Base-by-base conservation (phyloP, 1,140 invertebrate species). In the Camponotus pennsylvanicus region DNA sequence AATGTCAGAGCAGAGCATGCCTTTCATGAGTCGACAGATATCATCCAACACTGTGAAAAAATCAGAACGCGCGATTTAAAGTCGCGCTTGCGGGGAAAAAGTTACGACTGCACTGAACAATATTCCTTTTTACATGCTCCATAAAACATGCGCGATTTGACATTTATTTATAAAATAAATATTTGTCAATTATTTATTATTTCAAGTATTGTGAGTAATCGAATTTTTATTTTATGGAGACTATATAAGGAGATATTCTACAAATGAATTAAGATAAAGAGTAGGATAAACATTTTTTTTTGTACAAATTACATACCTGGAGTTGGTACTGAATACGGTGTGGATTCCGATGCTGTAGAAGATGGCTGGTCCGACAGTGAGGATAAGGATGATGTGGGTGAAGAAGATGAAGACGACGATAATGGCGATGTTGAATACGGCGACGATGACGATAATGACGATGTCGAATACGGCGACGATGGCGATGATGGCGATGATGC, bases 1-100 rank as follows among this genome's bases (percentile, higher is more conserved):
- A 88, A 97, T 96, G 86, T 98, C 97, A 0, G 97, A 97, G 91
- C 97, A 98, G 9, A 98, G 92, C 87, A 97, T 96, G 9, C 96
- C 97, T 69, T 95, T 95, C 92, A 96, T 95, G 73, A 96, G 93
- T n/a, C 96, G 94, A 88, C 97, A 97, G 59, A 97, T 95, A 89
- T 97, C 96, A 88, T 96, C 96, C 86, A 95, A 27, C 45, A 91
- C 95, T 95, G 88, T 52, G 92, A 88, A 52, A 52, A 70, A 52
- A 70, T 85, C 49, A 18, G 66, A 67, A 52, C 37, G 6, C n/a
- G 11, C 21, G 49, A 61, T 49, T 83, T 83, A 63, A 83, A 73
- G 32, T 73, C 11, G 40, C 55, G n/a, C 55, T 57, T 3, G 66
- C 2, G 21, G 13, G 5, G 15, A 15, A 7, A 18, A 71, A 34